Conservation (phyloP, 2,797 vertebrate genomes). For the Spondyliosoma cantharus region DNA sequence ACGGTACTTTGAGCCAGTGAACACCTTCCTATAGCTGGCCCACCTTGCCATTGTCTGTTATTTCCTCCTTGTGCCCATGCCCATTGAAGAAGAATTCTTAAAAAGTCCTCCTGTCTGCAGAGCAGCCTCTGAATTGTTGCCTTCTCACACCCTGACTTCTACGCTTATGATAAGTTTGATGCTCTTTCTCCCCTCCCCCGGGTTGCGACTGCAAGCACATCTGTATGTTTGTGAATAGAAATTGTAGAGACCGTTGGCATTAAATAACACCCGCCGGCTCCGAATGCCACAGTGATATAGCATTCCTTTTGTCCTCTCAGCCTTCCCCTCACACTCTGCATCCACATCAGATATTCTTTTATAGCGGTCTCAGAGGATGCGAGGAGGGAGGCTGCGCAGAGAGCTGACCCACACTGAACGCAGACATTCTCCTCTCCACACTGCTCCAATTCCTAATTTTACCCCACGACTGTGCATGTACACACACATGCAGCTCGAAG, state of each 20-base stretch:
- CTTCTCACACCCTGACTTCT: conserved; percentile 15
- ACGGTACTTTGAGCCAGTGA: not conserved
- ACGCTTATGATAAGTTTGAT: conserved; percentile 3
- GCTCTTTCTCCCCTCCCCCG: not conserved
- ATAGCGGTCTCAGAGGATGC: conserved; percentile 71
- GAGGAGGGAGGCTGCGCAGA: conserved; percentile 61
- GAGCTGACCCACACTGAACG: conserved; percentile 70
- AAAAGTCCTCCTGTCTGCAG: conserved; percentile 2
- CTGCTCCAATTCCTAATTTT: conserved; percentile 75
- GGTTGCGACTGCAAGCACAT: conserved; percentile 31
- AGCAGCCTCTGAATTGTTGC: conserved; percentile 22
- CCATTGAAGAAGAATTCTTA: conserved; percentile 17
- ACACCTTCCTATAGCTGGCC: not conserved
- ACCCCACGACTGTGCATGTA: conserved; percentile 51
- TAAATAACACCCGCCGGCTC: conserved; percentile 67
- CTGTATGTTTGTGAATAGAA: conserved; percentile 59
- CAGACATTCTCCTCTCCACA: conserved; percentile 57
- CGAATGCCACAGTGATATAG: conserved; percentile 73
- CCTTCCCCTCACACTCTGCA: conserved; percentile 62
- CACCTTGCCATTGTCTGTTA: not conserved
- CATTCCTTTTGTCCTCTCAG: conserved; percentile 82
- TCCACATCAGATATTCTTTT: conserved; percentile 82
- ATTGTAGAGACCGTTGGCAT: conserved; percentile 56
- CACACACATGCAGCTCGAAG: conserved; percentile 35
- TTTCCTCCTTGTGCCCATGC: conserved; percentile 1